Base-by-base conservation (phyloP, 1,140 invertebrate genomes). In the Drosophila eugracilis region DNA sequence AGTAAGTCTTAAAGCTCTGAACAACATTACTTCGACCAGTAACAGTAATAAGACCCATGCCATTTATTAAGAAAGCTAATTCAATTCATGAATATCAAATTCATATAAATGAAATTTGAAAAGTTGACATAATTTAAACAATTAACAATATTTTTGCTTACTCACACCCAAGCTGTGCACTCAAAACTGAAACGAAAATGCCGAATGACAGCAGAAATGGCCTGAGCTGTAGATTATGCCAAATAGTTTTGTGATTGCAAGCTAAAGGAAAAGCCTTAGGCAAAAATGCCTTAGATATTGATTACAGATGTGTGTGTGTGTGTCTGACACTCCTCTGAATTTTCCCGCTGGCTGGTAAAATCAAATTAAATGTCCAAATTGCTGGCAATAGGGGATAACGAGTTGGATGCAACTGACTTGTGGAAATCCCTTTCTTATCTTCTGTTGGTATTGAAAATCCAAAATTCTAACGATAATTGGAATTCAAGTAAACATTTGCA, bases 281-380 rank as follows among this genome's bases (percentile, higher is more conserved):
- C 39, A 41, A 49, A 88, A 75, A 86, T 88, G 54, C 71, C 72
- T 78, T 81, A 60, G 75, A 72, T 69, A 83, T 83, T 83, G 78
- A 88, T 86, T 75, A 59, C 39, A 58, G 66, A 73, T 57, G 50
- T 53, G 54, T 53, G 54, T 58, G 39, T 15, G 39, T 59, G 48
- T 44, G 17, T 9, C 15, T 36, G 37, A 10, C 21, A 39, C 30
- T 60, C 5, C 17, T 44, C 12, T 21, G 22, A 22, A 60, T 24
- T 59, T 48, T 24, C 26, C 50, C 14, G 4, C 44, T 30, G 30
- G 48, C 24, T 32, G 30, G 7, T 12, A 15, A 55, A 78, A 71
- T 78, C 52, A 65, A 75, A 71, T 60, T 66, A 79, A 79, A 72
- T 72, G 60, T 37, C 37, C 53, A 53, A 52, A 37, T 21, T 26